Evolutionary conservation across 2,888 invertebrate species (phyloP), one percentile per base, ranked within the genome.

Genomic region (Latrodectus hesperus): DNA sequence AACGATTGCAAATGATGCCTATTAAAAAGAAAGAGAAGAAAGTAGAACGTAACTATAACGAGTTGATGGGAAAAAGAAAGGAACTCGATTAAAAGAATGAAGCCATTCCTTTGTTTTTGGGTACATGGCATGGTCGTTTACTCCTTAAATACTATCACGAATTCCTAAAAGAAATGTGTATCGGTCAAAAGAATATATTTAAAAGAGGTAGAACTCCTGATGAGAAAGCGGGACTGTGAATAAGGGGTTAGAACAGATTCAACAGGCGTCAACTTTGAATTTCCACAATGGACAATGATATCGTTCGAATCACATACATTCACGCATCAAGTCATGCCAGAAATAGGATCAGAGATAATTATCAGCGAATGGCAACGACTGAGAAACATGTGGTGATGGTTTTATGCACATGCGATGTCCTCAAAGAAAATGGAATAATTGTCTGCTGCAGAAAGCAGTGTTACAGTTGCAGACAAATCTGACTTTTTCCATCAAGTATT

Each of bases 201-300:
- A 38, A 38, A 38, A 38, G 38, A 38, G 38, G 38, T 38, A 38
- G 38, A 38, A 38, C 38, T 38, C 38, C 38, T 38, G 60, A 60
- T 60, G 60, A 60, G 11, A 60, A 60, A 38, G 38, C 38, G 38
- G 38, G 38, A 38, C 38, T 38, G 38, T 38, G 38, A 38, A 38
- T 38, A 38, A 38, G 38, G 38, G 38, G 38, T 38, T 38, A 38
- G 6, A 11, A 11, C n/a, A n/a, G 10, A 60, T 60, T 12, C 60
- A 77, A 38, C 52, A 64, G 81, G 73, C 81, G 81, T 81, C 67
- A 74, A 67, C 80, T 38, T 60, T 60, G 60, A n/a, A 74, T 52
- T 49, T 12, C 22, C 55, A 81, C 81, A 81, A 81, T 81, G 81
- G 74, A 81, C 81, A 81, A 81, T 81, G 53, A 52, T 72, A 60